phyloP scores from a whole-genome alignment of 2,888 invertebrate genomes.

The Drosophila prolongata region DNA sequence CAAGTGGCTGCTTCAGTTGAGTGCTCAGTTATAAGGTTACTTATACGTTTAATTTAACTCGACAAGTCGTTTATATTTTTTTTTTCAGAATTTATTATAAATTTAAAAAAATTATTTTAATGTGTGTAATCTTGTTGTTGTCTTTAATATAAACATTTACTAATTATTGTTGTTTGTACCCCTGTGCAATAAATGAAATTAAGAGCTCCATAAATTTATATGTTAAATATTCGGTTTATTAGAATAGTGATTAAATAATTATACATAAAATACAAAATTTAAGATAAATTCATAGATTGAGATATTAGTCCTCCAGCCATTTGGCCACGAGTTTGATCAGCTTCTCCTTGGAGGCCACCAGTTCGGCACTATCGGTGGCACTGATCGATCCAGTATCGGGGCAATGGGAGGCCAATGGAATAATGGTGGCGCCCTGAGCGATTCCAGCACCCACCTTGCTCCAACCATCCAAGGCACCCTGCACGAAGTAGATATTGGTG shows the following conservation, averaged over 20 bases:
- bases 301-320: conserved; percentile 60
- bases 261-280: neutral
- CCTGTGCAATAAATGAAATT: no score
- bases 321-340: conserved; percentile 59
- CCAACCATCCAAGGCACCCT: conserved; percentile 86
- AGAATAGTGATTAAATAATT: neutral
- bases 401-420: conserved; percentile 74
- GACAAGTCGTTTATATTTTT: no score
- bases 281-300: neutral
- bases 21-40: neutral
- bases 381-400: conserved; percentile 76
- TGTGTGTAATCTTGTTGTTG: no score
- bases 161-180: no score
- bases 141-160: no score
- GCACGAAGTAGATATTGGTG: conserved; percentile 85
- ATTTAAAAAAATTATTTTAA: no score
- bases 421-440: conserved; percentile 63
- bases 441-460: conserved; percentile 84
- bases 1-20: conserved; percentile 13
- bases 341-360: conserved; percentile 65
- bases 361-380: conserved; percentile 58
- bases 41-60: no score
- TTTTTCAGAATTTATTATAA: no score
- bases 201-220: neutral
- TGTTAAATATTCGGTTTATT: conserved; percentile 2